Percentiles rank a stretch among this genome's conserved stretches.
Conservation (phyloP, 2,113 vertebrate species). For the Nipponia nippon region DNA sequence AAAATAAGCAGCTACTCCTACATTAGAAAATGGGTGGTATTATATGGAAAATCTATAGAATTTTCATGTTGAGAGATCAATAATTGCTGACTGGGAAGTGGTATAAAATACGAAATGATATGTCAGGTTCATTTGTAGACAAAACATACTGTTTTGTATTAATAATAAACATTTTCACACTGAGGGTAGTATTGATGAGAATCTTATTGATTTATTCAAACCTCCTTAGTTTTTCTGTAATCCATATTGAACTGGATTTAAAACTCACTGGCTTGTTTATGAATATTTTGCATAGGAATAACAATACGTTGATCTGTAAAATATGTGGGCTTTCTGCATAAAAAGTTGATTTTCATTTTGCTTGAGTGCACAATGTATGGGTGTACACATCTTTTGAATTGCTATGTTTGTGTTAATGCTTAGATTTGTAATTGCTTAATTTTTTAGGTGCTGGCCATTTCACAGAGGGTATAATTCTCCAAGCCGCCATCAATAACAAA, state of each 20-base stretch:
- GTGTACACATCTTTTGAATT: not conserved
- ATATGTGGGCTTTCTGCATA: not conserved
- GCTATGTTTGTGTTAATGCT: not conserved
- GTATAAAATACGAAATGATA: not conserved
- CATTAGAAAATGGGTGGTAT: not conserved
- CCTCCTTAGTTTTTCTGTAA: not conserved
- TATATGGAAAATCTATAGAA: not conserved
- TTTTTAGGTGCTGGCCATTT: not conserved
- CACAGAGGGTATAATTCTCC: not conserved
- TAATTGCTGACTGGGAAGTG: not conserved
- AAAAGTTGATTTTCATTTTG: not conserved
- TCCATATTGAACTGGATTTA: constrained; percentile 15
- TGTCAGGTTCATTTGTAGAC: constrained; percentile 1
- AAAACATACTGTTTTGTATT: not conserved
- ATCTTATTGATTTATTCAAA: constrained; percentile 11
- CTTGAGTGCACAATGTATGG: not conserved
- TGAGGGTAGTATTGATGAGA: not conserved
- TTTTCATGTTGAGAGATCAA: not conserved
- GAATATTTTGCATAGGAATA: constrained; percentile 9
- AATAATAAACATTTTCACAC: not conserved
- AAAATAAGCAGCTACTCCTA: not conserved
- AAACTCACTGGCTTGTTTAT: not conserved
- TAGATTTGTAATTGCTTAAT: not conserved
- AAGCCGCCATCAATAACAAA: not conserved
- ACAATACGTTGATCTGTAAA: not conserved